Evolutionary conservation across 2,113 vertebrate species (phyloP).

Genomic region (Steatornis caripensis): DNA sequence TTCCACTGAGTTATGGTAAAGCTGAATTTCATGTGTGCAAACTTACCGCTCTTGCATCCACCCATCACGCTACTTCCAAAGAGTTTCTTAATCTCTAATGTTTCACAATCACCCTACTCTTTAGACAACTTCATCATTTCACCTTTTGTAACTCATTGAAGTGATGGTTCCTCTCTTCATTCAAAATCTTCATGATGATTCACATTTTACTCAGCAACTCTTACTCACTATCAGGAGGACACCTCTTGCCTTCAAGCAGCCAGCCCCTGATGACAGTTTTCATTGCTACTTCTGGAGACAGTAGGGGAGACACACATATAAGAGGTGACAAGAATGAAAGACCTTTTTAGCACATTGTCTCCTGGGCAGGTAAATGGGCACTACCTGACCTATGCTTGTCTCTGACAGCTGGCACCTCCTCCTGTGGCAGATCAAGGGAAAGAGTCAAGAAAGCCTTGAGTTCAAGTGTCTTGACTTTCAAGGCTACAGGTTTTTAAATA

Average conservation of each 20-base stretch:
- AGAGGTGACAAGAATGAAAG: neutral
- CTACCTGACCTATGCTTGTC: neutral
- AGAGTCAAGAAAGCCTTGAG: neutral
- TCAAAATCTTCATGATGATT: neutral
- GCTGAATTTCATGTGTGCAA: neutral
- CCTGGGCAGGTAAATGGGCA: neutral
- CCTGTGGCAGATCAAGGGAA: neutral
- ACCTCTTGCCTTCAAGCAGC: neutral
- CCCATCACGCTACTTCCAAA: neutral
- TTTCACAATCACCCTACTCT: neutral
- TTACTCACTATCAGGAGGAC: neutral
- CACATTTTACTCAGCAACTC: neutral
- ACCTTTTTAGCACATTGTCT: neutral
- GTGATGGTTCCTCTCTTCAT: neutral
- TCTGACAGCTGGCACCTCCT: neutral
- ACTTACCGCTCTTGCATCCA: neutral
- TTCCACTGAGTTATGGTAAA: neutral
- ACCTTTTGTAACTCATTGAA: neutral
- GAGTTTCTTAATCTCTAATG: neutral
- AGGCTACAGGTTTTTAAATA: neutral
- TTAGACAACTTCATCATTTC: neutral
- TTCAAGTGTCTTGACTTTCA: neutral
- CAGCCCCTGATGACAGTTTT: neutral
- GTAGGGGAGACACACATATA: neutral
- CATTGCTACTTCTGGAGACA: neutral